These are phyloP conservation scores for Syritta pipiens DNA, from an alignment of 2,888 invertebrate species.

Conservation along the genomic window DNA sequence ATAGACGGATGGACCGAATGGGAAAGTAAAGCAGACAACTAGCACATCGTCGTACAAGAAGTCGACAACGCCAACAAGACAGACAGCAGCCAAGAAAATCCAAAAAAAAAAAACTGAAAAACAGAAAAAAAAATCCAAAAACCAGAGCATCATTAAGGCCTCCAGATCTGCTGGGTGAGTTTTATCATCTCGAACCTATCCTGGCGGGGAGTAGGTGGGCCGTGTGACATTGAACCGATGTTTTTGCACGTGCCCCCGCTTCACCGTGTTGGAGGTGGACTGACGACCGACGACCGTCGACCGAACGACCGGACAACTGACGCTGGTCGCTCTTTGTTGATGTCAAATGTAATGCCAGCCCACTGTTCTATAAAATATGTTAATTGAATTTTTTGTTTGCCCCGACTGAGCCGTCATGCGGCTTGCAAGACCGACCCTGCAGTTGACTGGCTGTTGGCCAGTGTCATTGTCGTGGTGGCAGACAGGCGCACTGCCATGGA, in stretches of 20 bases:
- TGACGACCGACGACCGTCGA: no score
- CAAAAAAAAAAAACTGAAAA: slow-evolving; percentile 2
- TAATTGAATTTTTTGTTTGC: slow-evolving; percentile 66
- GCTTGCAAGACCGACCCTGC: slow-evolving; percentile 28
- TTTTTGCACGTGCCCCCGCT: slow-evolving; percentile 32
- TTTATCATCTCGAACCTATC: slow-evolving; percentile 52
- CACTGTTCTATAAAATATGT: slow-evolving; percentile 69
- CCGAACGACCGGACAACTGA: no score
- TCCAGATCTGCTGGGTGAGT: slow-evolving; percentile 56
- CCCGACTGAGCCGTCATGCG: slow-evolving; percentile 32
- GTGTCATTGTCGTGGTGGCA: slow-evolving; percentile 49
- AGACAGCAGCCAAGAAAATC: slow-evolving; percentile 29
- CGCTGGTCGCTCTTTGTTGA: slow-evolving; percentile 23
- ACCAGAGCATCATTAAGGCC: slow-evolving; percentile 61
- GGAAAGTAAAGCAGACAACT: slow-evolving; percentile 54
- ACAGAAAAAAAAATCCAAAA: background rate
- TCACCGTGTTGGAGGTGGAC: slow-evolving; percentile 41
- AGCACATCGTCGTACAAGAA: slow-evolving; percentile 15
- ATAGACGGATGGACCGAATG: slow-evolving; percentile 49
- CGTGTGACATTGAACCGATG: slow-evolving; percentile 50
- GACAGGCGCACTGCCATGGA: background rate
- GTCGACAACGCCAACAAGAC: slow-evolving; percentile 15
- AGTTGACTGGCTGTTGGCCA: slow-evolving; percentile 53
- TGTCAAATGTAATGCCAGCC: slow-evolving; percentile 67
- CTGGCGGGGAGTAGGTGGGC: slow-evolving; percentile 54